Percentiles rank a stretch among this genome's conserved stretches.
These are phyloP conservation scores for Istiophorus platypterus DNA, from an alignment of 2,113 vertebrate genomes.

Conservation along the genomic window DNA sequence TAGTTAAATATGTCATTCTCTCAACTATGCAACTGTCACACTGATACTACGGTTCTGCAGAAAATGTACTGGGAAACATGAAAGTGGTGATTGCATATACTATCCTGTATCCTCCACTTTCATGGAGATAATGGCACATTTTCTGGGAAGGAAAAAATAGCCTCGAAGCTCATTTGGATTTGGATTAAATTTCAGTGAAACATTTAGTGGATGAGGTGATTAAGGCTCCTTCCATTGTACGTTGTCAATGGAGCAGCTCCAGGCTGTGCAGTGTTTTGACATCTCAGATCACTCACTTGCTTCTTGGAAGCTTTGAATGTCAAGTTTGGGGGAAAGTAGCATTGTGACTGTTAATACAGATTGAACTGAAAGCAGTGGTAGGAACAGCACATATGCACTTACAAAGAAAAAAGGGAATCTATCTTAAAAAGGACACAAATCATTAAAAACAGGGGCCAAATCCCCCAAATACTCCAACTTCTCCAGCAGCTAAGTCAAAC, in stretches of 20 bases:
- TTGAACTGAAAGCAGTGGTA: slow-evolving; percentile 8
- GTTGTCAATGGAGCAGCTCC: slow-evolving; percentile 26
- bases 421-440: slow-evolving; percentile 5
- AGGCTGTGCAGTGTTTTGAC: slow-evolving; percentile 43
- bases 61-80: slow-evolving; percentile 55
- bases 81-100: slow-evolving; percentile 47
- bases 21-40: slow-evolving; percentile 55
- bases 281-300: slow-evolving; percentile 39
- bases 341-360: not conserved
- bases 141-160: slow-evolving; percentile 66
- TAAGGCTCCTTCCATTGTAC: slow-evolving; percentile 55
- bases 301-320: slow-evolving; percentile 30
- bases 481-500: not conserved
- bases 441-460: slow-evolving; percentile 5
- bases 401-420: not conserved
- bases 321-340: not conserved
- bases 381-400: not conserved
- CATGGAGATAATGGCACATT: slow-evolving; percentile 66
- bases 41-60: slow-evolving; percentile 34
- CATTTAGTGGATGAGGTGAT: slow-evolving; percentile 62
- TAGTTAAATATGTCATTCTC: slow-evolving; percentile 40
- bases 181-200: slow-evolving; percentile 76
- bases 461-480: slow-evolving; percentile 2
- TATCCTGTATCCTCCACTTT: slow-evolving; percentile 53
- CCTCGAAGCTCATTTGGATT: slow-evolving; percentile 71